Base-by-base conservation (phyloP, 1,140 invertebrate species). In the Drosophila parvula region DNA sequence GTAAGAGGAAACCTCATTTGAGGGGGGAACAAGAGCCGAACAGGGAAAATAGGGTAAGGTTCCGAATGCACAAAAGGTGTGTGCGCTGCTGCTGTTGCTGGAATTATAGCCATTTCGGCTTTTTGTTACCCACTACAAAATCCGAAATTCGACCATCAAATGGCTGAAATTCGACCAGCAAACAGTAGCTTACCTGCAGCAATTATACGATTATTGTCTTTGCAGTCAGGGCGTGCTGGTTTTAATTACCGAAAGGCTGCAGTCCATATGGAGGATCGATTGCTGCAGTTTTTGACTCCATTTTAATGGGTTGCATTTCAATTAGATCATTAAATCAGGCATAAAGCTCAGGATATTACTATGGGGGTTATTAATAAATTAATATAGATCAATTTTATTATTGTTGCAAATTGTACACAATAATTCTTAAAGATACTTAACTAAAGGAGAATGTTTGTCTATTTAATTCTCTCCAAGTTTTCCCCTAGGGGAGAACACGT, bases 161-260 rank as follows among this genome's bases (percentile, higher is more conserved):
- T 43, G 40, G 34, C 53, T 40, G 65, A 48, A 36, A 12, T 58
- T 43, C 10, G 69, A 57, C 34, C 30, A 70, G 38, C 32, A 65
- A 55, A 58, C 65, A 48, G 61, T 67, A 70, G 51, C 48, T 27
- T 57, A 28, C 48, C 57, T 43, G 16, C n/a, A 57, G 45, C 50
- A 69, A 57, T 64, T 68, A 73, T 51, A 43, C 65, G 68, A 70
- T 71, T 71, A 71, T 71, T 71, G 68, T 58, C 68, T 70, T 40
- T 34, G 51, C 62, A 50, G 70, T 61, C 55, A 44, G 28, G 38
- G 12, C 14, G 2, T 53, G 51, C 41, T 27, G 41, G 59, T 78
- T 76, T 79, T 74, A 83, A 84, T 83, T 83, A 69, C 77, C 73
- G 12, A 50, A 38, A 38, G 50, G 28, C 34, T 57, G 64, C 65